A percentile compares a stretch with the other conserved stretches of the same genome.
Conservation (phyloP, 1,140 invertebrate genomes). For the Bombus confusus region DNA sequence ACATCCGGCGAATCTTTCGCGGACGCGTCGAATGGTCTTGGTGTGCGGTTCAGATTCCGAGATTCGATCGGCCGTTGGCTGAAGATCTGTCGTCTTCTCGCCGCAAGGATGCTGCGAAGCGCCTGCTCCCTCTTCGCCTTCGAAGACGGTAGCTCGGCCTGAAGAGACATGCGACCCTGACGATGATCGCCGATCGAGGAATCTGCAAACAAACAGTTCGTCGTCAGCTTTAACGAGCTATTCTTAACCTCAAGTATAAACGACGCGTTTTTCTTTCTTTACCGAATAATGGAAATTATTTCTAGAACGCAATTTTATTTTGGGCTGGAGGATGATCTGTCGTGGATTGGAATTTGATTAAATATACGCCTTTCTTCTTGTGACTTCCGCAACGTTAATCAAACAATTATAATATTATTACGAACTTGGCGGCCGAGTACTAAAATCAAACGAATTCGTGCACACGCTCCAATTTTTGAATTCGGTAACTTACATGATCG, state of each 20-base stretch:
- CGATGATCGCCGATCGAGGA: constrained; percentile 58
- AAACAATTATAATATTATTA: too few relatives aligned
- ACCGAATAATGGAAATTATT: neutral
- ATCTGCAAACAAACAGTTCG: constrained; percentile 49
- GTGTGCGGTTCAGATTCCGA: constrained; percentile 22
- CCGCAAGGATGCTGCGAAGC: constrained; percentile 70
- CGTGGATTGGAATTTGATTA: neutral
- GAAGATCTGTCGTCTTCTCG: constrained; percentile 69
- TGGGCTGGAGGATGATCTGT: too few relatives aligned
- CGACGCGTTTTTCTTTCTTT: neutral
- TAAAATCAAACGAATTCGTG: too few relatives aligned
- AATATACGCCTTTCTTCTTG: too few relatives aligned
- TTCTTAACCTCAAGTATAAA: neutral
- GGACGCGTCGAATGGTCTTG: constrained; percentile 12
- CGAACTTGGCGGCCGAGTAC: too few relatives aligned
- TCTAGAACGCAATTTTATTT: neutral
- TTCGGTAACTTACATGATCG: too few relatives aligned
- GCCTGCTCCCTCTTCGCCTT: constrained; percentile 74
- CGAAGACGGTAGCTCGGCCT: constrained; percentile 66
- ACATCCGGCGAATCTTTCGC: constrained; percentile 66
- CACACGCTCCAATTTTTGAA: too few relatives aligned
- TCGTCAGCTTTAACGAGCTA: neutral
- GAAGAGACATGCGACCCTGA: constrained; percentile 66
- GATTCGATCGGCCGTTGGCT: constrained; percentile 47
- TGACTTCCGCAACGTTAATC: too few relatives aligned